phyloP scores from a whole-genome alignment of 2,113 vertebrate species.

The Beaufortia kweichowensis region DNA sequence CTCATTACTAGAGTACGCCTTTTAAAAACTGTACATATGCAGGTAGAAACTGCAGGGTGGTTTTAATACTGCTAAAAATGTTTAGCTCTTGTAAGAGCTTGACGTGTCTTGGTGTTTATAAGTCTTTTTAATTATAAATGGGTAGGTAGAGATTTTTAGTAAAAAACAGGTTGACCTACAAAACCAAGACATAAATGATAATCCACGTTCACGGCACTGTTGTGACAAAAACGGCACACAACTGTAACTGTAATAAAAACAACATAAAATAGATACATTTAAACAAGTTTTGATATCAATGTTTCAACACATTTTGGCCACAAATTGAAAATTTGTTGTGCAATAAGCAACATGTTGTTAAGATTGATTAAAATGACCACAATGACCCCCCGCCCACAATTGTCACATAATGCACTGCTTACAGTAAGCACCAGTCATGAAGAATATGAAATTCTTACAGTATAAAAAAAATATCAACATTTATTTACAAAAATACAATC shows the following conservation, averaged over 20 bases:
- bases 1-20: conserved; percentile 62
- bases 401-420: conserved; percentile 54
- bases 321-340: conserved; percentile 14
- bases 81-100: conserved; percentile 19
- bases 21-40: conserved; percentile 65
- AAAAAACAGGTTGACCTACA: conserved; percentile 45
- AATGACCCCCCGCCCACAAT: conserved; percentile 1
- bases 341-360: conserved; percentile 22
- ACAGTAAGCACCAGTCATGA: conserved; percentile 64
- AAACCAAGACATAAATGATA: conserved; percentile 64
- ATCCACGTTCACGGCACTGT: conserved; percentile 62
- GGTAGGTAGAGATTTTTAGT: background rate
- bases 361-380: conserved; percentile 23
- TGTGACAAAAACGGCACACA: conserved; percentile 64
- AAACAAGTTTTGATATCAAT: conserved; percentile 27
- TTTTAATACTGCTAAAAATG: conserved; percentile 72
- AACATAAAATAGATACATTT: conserved; percentile 53
- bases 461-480: conserved; percentile 54
- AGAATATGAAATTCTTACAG: conserved; percentile 52
- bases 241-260: conserved; percentile 59
- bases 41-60: conserved; percentile 60
- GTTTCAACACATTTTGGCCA: conserved; percentile 34
- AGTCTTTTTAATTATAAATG: background rate
- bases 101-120: conserved; percentile 1
- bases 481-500: conserved; percentile 70